Conservation (phyloP, 2,888 invertebrate species). For the Eupithecia inturbata region DNA sequence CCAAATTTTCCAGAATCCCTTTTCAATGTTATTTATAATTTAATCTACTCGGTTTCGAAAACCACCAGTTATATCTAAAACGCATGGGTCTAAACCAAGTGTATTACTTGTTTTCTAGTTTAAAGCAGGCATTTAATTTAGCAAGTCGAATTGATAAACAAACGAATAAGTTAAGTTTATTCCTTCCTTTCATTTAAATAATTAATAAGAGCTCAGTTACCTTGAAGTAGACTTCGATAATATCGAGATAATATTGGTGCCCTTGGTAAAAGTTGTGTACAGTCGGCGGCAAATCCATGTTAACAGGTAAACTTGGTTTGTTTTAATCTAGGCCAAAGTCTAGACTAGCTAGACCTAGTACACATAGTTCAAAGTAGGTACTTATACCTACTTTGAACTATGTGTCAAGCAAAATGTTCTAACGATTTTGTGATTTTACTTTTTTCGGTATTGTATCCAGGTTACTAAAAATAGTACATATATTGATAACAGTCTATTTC, state of each 20-base stretch:
- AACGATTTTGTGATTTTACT: too few species aligned
- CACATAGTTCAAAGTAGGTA: too few species aligned
- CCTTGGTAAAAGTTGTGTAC: slow-evolving; percentile 15
- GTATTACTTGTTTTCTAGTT: neutral
- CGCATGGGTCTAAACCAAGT: too few species aligned
- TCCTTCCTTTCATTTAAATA: slow-evolving; percentile 16
- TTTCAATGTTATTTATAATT: too few species aligned
- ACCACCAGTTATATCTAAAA: neutral
- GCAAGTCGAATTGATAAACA: slow-evolving; percentile 17
- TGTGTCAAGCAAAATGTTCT: too few species aligned
- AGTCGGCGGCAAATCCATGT: neutral
- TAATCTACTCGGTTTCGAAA: neutral
- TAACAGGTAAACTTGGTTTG: neutral
- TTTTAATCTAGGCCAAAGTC: neutral
- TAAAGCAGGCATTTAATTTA: neutral
- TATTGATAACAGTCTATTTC: too few species aligned
- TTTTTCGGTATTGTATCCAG: too few species aligned
- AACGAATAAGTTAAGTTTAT: slow-evolving; percentile 23
- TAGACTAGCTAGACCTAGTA: neutral
- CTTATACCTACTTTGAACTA: too few species aligned
- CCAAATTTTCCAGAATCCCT: too few species aligned
- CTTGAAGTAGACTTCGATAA: slow-evolving; percentile 29
- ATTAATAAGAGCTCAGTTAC: slow-evolving; percentile 29
- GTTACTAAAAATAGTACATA: too few species aligned
- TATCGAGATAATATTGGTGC: slow-evolving; percentile 17